These are phyloP conservation scores for Hydrochoerus hydrochaeris DNA, from an alignment of 2,113 vertebrate genomes.

Conservation along the genomic window DNA sequence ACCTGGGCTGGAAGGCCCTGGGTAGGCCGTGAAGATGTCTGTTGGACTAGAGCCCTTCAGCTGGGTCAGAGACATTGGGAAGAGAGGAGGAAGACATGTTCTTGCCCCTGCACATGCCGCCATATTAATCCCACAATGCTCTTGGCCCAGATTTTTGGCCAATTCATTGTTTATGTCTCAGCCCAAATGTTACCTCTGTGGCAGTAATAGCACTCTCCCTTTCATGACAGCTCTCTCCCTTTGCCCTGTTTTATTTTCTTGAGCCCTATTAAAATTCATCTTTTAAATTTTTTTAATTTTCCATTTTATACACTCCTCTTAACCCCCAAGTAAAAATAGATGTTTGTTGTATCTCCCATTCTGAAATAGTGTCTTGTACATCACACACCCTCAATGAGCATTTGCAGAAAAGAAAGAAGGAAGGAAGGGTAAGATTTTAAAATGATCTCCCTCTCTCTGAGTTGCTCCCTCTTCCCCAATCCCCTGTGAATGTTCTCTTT, in stretches of 20 bases:
- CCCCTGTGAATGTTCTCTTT: not conserved
- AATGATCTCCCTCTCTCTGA: not conserved
- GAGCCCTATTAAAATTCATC: not conserved
- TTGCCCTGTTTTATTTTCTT: not conserved
- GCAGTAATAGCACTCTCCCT: rapidly evolving
- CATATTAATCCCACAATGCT: not conserved
- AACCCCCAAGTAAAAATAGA: not conserved
- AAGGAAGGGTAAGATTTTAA: not conserved
- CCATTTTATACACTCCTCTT: not conserved
- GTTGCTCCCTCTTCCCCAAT: not conserved
- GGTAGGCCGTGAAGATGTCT: not conserved
- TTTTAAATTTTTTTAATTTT: not conserved
- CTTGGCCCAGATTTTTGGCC: not conserved
- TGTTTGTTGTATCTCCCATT: not conserved
- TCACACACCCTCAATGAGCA: not conserved
- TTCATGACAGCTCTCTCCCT: rapidly evolving
- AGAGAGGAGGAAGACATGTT: not conserved
- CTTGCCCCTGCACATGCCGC: not conserved
- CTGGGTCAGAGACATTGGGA: not conserved
- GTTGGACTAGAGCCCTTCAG: too few relatives aligned
- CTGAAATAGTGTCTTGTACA: not conserved
- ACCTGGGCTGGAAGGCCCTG: not conserved
- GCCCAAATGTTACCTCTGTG: not conserved
- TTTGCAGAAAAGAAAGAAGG: not conserved
- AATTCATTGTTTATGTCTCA: not conserved